Evolutionary conservation across 2,113 vertebrate species (phyloP).

Genomic region (Oncorhynchus gorbuscha): DNA sequence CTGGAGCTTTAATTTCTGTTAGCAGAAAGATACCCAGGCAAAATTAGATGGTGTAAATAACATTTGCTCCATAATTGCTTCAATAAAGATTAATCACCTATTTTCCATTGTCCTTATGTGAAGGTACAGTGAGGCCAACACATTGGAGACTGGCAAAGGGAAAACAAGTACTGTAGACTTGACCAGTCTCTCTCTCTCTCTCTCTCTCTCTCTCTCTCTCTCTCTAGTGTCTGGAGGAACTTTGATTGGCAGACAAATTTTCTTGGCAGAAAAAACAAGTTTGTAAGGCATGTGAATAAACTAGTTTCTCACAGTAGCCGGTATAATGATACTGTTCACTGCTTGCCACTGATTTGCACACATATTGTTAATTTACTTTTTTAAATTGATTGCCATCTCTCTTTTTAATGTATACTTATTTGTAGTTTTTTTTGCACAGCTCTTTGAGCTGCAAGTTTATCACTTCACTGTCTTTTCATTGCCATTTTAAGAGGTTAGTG

Average conservation of each 20-base stretch:
- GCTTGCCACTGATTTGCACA: background rate
- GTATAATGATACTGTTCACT: too few species aligned
- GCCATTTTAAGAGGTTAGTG: background rate
- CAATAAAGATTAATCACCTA: conserved; percentile 70
- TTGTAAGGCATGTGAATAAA: too few species aligned
- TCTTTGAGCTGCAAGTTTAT: background rate
- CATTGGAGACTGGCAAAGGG: conserved; percentile 20
- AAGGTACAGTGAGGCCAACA: conserved; percentile 36
- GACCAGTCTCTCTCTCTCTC: too few species aligned
- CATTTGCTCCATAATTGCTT: conserved; percentile 75
- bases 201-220: too few species aligned
- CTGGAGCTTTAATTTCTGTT: conserved; percentile 61
- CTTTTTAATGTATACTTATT: background rate
- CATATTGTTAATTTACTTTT: background rate
- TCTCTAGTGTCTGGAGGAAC: too few species aligned
- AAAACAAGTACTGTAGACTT: conserved; percentile 21
- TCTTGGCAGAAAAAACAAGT: too few species aligned
- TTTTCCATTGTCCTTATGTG: conserved; percentile 66
- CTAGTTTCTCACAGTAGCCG: too few species aligned
- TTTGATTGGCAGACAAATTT: too few species aligned
- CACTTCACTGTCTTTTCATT: background rate
- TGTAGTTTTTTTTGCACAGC: background rate
- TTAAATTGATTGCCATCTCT: background rate
- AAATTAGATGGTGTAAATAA: conserved; percentile 73
- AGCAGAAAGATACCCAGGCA: conserved; percentile 58